phyloP scores from a whole-genome alignment of 2,888 invertebrate species.

The Amphiduros pacificus region DNA sequence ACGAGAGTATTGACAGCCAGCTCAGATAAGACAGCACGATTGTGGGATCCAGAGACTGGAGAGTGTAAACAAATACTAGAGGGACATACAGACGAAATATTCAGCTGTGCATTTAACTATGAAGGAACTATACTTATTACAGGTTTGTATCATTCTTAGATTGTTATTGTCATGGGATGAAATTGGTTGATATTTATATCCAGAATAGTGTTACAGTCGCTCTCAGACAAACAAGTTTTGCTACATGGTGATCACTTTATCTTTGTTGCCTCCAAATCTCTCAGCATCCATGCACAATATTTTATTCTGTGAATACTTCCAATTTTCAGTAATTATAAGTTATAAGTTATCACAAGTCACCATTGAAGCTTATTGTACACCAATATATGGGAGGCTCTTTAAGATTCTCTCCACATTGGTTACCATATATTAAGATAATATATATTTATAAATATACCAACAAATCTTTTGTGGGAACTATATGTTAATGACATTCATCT shows the following conservation, averaged over 20 bases:
- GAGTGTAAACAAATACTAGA: constrained; percentile 73
- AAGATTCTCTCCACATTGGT: background rate
- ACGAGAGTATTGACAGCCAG: constrained; percentile 75
- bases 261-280: no score
- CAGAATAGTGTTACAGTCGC: no score
- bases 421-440: background rate
- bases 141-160: constrained; percentile 35
- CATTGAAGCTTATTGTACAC: no score
- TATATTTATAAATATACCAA: background rate
- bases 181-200: background rate
- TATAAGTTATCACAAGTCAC: no score
- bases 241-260: no score
- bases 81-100: constrained; percentile 79
- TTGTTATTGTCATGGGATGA: background rate
- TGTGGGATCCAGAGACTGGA: constrained; percentile 75
- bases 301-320: no score
- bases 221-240: no score
- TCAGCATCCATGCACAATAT: no score
- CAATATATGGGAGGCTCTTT: background rate
- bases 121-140: constrained; percentile 78
- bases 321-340: no score
- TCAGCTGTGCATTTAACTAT: constrained; percentile 81
- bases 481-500: constrained; percentile 14
- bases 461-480: background rate
- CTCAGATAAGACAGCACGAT: constrained; percentile 72